Conservation (phyloP, 2,888 invertebrate genomes). For the Hydrotaea cyrtoneurina region DNA sequence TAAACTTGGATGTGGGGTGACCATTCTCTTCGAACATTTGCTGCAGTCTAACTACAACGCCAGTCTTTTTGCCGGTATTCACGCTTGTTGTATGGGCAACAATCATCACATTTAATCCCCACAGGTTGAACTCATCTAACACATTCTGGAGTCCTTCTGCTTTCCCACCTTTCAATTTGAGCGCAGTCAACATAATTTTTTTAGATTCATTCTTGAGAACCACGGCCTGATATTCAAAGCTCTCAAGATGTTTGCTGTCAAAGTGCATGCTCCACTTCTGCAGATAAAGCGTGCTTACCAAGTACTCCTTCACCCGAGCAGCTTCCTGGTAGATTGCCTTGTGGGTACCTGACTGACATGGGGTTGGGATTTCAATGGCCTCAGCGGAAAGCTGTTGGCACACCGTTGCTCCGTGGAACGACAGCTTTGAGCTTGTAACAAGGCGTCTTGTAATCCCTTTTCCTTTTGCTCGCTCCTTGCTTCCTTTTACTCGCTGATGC, state of each 20-base stretch:
- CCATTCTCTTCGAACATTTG: conserved; percentile 19
- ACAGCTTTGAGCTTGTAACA: conserved; percentile 27
- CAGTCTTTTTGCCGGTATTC: conserved; percentile 26
- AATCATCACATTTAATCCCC: conserved; percentile 30
- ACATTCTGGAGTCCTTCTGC: conserved; percentile 28
- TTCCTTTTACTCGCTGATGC: conserved; percentile 3
- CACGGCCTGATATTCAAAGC: conserved; percentile 20
- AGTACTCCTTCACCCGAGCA: conserved; percentile 14
- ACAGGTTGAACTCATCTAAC: conserved; percentile 28
- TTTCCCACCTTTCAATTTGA: conserved; percentile 12
- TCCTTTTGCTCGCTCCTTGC: conserved; percentile 14
- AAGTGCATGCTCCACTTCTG: conserved; percentile 26
- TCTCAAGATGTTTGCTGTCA: conserved; percentile 13
- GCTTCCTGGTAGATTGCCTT: not conserved
- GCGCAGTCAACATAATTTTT: conserved; percentile 3
- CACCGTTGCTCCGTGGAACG: conserved; percentile 25
- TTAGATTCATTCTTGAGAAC: conserved; percentile 22
- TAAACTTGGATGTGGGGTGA: conserved; percentile 28
- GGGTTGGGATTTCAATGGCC: conserved; percentile 25
- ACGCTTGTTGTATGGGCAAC: conserved; percentile 26
- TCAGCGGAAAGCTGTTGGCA: conserved; percentile 19
- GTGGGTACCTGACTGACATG: conserved; percentile 13
- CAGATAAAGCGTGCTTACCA: conserved; percentile 30
- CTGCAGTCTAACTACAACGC: conserved; percentile 24
- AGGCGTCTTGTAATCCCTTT: conserved; percentile 22